Evolutionary conservation across 2,888 invertebrate species (phyloP).

Genomic region (Tiphia femorata): DNA sequence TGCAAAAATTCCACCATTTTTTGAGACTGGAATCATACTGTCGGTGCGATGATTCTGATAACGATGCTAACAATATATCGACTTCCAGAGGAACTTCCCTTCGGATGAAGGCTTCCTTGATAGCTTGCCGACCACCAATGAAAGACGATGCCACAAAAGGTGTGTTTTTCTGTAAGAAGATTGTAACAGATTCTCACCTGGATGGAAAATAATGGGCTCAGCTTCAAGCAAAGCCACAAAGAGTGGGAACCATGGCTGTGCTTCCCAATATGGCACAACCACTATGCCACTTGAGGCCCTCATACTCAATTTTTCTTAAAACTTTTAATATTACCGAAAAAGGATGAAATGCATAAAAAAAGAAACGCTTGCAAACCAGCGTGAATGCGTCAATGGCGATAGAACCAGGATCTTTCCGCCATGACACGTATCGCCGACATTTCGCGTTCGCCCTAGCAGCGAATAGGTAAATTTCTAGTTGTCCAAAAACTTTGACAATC

Average conservation of each 20-base stretch:
- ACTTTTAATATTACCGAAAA: background rate
- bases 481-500: background rate
- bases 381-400: background rate
- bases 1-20: slow-evolving; percentile 32
- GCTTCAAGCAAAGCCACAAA: too few relatives aligned
- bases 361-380: background rate
- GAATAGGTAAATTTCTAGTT: background rate
- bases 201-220: too few relatives aligned
- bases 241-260: background rate
- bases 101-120: background rate
- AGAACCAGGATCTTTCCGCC: background rate
- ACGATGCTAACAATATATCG: slow-evolving; percentile 33
- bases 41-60: slow-evolving; percentile 39
- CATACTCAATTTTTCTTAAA: too few relatives aligned
- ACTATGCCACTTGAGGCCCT: too few relatives aligned
- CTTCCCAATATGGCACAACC: background rate
- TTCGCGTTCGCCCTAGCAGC: background rate
- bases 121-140: background rate
- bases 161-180: background rate
- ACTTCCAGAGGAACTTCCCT: slow-evolving; percentile 24
- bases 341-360: background rate
- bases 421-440: background rate
- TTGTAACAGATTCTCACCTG: too few relatives aligned
- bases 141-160: background rate
- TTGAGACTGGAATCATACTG: slow-evolving; percentile 39